Evolutionary conservation across 2,888 invertebrate species (phyloP), one percentile per base, ranked within the genome.

Genomic region (Drosophila fungiperda): DNA sequence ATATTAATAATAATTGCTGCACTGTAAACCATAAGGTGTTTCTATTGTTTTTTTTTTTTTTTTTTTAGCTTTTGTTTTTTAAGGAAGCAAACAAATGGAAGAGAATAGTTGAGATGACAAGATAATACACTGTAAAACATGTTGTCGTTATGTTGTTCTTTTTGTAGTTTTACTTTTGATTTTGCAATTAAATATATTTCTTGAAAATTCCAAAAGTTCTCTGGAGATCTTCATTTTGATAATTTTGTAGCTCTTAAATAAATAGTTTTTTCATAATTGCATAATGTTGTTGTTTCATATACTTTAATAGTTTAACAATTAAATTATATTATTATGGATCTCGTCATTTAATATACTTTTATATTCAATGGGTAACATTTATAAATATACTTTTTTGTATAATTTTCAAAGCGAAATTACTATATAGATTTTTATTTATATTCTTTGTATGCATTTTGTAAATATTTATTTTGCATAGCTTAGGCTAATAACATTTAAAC

Each of bases 401-500:
- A 71, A 32, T 35, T 74, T 75, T 1, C 58, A 36, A 33, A 49
- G 48, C n/a, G 45, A 70, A 69, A 76, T 69, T 53, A 57, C 53
- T 66, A 33, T 17, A 33, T 33, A 11, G 33, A 23, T 33, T 70
- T 33, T 29, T 69, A 29, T 59, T 71, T 35, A 35, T n/a, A 38
- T 64, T 67, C 66, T 65, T 67, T 81, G 76, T 58, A 62, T 59
- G 64, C 67, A 68, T 73, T 71, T 73, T 77, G 62, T 83, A 71
- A 85, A 85, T 67, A 73, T 76, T 76, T 73, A 84, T 71, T 78
- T 76, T 40, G 26, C 42, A 40, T 61, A 20, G 38, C 73, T 73
- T 87, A 69, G 29, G 35, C 68, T 82, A 84, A 81, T 62, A 83
- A 81, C 62, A 69, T 82, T 81, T 69, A 76, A 87, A 63, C 83